phyloP scores from a whole-genome alignment of 2,888 invertebrate species.

The Cremastobaeus sp. region DNA sequence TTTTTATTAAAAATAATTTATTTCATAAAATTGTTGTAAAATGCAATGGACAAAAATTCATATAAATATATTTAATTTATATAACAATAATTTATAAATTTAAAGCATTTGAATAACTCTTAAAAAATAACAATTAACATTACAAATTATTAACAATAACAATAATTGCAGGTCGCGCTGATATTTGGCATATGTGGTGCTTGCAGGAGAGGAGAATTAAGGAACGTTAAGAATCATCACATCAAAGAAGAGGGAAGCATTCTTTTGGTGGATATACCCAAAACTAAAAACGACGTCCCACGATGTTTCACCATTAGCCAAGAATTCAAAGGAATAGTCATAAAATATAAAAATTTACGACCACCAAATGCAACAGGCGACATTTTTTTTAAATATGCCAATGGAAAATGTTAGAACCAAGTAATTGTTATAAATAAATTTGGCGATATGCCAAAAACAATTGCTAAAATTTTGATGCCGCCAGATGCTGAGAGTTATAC shows the following conservation, averaged over 20 bases:
- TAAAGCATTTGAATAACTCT: too few species aligned
- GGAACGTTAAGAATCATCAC: slow-evolving; percentile 14
- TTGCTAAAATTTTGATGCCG: too few species aligned
- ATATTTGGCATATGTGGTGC: slow-evolving; percentile 29
- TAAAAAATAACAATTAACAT: too few species aligned
- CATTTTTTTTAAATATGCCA: slow-evolving; percentile 53
- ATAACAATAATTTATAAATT: too few species aligned
- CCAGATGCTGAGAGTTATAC: too few species aligned
- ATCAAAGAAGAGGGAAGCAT: slow-evolving; percentile 12
- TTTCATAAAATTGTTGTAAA: too few species aligned
- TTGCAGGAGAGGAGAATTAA: slow-evolving; percentile 21
- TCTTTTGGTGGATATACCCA: slow-evolving; percentile 19
- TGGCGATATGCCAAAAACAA: slow-evolving; percentile 55
- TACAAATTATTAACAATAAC: too few species aligned
- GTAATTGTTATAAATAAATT: slow-evolving; percentile 59
- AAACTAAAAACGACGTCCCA: slow-evolving; percentile 24
- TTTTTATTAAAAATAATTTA: too few species aligned
- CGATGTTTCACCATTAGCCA: slow-evolving; percentile 22
- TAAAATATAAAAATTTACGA: slow-evolving; percentile 22
- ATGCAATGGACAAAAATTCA: too few species aligned
- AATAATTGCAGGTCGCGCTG: too few species aligned
- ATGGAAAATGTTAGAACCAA: slow-evolving; percentile 55
- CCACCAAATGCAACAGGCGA: slow-evolving; percentile 17
- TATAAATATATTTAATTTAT: too few species aligned
- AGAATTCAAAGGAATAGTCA: slow-evolving; percentile 11